Percentiles rank a stretch among this genome's conserved stretches.
phyloP scores from a whole-genome alignment of 2,113 vertebrate species.

The Dromaius novaehollandiae region DNA sequence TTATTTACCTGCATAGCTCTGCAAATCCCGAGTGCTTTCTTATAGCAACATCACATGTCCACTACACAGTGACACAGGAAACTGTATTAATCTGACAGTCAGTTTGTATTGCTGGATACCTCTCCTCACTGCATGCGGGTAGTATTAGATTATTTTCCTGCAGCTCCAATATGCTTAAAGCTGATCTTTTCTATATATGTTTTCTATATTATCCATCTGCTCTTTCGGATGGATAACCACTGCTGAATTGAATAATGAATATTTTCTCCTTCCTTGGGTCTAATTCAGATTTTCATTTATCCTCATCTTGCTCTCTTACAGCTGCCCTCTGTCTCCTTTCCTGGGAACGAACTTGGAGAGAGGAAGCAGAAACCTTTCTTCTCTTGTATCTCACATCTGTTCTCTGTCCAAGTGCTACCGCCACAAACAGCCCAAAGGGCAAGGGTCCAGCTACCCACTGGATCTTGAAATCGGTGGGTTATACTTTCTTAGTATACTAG shows the following conservation, averaged over 20 bases:
- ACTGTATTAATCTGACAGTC: neutral
- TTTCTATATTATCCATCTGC: neutral
- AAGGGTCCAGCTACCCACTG: neutral
- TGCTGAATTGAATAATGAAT: neutral
- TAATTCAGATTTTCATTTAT: neutral
- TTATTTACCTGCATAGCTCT: neutral
- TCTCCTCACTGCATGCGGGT: neutral
- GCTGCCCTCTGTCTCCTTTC: neutral
- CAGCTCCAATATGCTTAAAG: neutral
- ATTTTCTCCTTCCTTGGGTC: neutral
- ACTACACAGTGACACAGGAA: neutral
- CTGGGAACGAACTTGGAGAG: neutral
- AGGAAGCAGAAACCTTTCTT: neutral
- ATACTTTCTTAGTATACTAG: neutral
- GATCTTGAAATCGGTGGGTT: neutral
- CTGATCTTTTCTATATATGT: neutral
- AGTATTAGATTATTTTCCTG: neutral
- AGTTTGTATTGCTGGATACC: neutral
- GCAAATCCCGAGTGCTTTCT: neutral
- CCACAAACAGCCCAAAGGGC: neutral
- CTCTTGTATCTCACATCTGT: neutral
- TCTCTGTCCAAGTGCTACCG: neutral
- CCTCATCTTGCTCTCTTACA: neutral
- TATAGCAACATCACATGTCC: rapidly evolving
- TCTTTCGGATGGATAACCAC: neutral